Evolutionary conservation across 1,140 invertebrate species (phyloP).

Genomic region (Drosophila lacteicornis): DNA sequence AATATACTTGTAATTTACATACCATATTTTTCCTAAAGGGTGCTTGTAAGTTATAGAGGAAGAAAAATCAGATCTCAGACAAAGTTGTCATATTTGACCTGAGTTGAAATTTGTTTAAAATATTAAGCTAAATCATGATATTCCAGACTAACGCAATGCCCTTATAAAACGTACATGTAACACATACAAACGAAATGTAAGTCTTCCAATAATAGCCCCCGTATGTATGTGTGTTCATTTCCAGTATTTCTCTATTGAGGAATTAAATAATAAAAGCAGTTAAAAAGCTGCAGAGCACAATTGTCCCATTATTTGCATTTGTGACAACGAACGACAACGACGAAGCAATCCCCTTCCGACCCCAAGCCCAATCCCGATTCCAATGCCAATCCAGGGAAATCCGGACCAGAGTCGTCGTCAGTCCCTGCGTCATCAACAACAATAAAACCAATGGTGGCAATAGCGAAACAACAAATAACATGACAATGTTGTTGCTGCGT

Average conservation of each 20-base stretch:
- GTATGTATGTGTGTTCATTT: background rate
- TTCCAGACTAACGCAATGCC: background rate
- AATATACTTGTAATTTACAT: no score
- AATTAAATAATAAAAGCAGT: slow-evolving; percentile 79
- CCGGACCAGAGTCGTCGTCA: slow-evolving; percentile 35
- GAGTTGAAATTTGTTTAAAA: no score
- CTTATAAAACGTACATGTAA: background rate
- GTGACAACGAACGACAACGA: slow-evolving; percentile 63
- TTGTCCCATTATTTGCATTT: slow-evolving; percentile 84
- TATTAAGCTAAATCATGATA: no score
- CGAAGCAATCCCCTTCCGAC: background rate
- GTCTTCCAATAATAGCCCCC: background rate
- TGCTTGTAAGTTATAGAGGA: no score
- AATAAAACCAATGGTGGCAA: slow-evolving; percentile 70
- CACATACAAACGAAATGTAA: background rate
- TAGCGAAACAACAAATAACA: slow-evolving; percentile 60
- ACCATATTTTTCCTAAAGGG: no score
- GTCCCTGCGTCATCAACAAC: slow-evolving; percentile 67
- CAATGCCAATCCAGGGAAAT: slow-evolving; percentile 21
- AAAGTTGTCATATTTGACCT: no score
- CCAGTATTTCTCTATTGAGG: slow-evolving; percentile 55
- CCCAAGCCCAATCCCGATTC: slow-evolving; percentile 2
- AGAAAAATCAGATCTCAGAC: no score
- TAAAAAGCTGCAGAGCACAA: slow-evolving; percentile 68
- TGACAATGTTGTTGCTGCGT: slow-evolving; percentile 42